Conservation (phyloP, 1,140 invertebrate genomes). For the Chrysomallon squamiferum region DNA sequence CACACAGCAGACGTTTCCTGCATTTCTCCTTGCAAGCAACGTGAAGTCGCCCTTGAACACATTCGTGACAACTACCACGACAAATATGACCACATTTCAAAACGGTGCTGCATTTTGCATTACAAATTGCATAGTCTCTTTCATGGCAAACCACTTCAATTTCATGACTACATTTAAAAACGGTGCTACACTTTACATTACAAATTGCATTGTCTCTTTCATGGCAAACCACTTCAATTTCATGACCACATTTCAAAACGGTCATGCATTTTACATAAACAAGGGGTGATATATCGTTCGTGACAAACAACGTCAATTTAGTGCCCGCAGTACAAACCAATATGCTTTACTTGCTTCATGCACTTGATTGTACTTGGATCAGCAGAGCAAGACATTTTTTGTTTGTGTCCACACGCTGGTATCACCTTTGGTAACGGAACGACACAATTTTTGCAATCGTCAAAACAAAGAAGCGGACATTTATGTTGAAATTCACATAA, state of each 20-base stretch:
- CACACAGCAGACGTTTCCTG: slow-evolving; percentile 4
- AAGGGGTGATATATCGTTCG: slow-evolving; percentile 8
- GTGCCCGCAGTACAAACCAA: slow-evolving; percentile 54
- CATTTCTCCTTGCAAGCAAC: slow-evolving; percentile 19
- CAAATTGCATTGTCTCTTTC: slow-evolving; percentile 70
- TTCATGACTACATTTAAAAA: slow-evolving; percentile 59
- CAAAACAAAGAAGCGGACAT: slow-evolving; percentile 73
- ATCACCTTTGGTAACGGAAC: slow-evolving; percentile 60
- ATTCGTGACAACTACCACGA: slow-evolving; percentile 43
- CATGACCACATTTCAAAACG: slow-evolving; percentile 35
- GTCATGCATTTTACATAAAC: slow-evolving; percentile 14
- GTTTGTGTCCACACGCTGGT: slow-evolving; percentile 67
- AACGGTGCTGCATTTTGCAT: not conserved
- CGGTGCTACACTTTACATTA: slow-evolving; percentile 41
- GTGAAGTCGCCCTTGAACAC: slow-evolving; percentile 71
- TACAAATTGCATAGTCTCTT: slow-evolving; percentile 63
- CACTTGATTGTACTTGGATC: slow-evolving; percentile 66
- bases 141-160: slow-evolving; percentile 43
- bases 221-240: slow-evolving; percentile 64
- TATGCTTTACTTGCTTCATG: slow-evolving; percentile 13
- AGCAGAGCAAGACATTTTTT: slow-evolving; percentile 68
- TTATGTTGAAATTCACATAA: slow-evolving; percentile 68
- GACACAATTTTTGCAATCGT: slow-evolving; percentile 74
- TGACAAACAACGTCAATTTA: slow-evolving; percentile 36
- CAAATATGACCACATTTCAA: slow-evolving; percentile 29